Evolutionary conservation across 1,140 invertebrate species (phyloP).

Genomic region (Eriosoma lanigerum): DNA sequence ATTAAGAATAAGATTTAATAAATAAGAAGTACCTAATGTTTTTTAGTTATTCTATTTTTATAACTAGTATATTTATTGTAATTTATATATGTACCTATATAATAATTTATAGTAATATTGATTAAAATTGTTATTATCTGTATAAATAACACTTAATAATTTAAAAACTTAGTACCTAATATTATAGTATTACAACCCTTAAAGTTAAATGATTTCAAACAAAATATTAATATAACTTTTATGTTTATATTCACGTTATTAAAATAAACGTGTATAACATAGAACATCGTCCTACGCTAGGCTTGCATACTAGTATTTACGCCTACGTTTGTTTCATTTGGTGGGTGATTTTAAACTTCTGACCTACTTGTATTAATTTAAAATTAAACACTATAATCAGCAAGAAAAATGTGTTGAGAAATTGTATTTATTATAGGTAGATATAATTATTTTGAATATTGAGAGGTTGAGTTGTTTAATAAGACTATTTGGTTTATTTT

Average conservation of each 20-base stretch:
- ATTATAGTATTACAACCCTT: not conserved
- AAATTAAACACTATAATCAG: not conserved
- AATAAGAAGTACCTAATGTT: too few species aligned
- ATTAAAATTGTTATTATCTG: too few species aligned
- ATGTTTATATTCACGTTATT: constrained; percentile 44
- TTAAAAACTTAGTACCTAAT: too few species aligned
- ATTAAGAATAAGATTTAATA: not conserved
- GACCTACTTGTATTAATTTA: constrained; percentile 37
- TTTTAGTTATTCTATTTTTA: too few species aligned
- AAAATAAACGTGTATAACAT: constrained; percentile 15
- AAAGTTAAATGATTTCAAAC: not conserved
- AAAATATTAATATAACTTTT: not conserved
- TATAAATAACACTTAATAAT: too few species aligned
- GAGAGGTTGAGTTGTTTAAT: not conserved
- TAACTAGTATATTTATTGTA: too few species aligned
- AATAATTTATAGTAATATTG: too few species aligned
- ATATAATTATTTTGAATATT: not conserved
- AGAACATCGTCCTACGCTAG: constrained; percentile 25
- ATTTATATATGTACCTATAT: too few species aligned
- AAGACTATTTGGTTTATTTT: not conserved
- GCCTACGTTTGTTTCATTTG: constrained; percentile 31
- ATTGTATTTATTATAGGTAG: not conserved
- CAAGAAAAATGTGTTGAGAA: not conserved
- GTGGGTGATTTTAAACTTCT: constrained; percentile 48
- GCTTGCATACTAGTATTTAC: constrained; percentile 17